Evolutionary conservation across 2,888 invertebrate genomes (phyloP).

Genomic region (Ecliptopera silaceata): DNA sequence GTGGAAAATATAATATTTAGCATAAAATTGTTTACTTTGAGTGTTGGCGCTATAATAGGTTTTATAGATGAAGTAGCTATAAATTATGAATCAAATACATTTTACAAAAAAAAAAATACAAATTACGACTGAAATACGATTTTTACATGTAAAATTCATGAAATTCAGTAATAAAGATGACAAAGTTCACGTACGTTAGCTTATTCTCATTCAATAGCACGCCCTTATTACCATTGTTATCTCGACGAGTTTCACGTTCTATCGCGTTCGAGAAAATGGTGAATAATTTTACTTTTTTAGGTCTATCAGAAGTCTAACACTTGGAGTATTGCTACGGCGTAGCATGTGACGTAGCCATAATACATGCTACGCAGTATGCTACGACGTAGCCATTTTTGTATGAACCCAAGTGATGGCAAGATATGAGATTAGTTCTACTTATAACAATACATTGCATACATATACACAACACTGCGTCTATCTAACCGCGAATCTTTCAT

Average conservation of each 20-base stretch:
- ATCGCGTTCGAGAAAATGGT: constrained; percentile 12
- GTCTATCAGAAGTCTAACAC: not conserved
- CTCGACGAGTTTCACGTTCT: constrained; percentile 3
- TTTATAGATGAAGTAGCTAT: too few relatives aligned
- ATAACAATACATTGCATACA: too few relatives aligned
- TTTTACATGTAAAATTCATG: constrained; percentile 7
- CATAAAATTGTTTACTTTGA: too few relatives aligned
- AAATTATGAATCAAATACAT: too few relatives aligned
- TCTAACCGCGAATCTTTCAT: too few relatives aligned
- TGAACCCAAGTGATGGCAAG: too few relatives aligned
- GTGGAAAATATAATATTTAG: not conserved
- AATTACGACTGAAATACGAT: constrained; percentile 1
- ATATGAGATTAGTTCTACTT: too few relatives aligned
- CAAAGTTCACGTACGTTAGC: constrained; percentile 10
- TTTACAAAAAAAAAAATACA: not conserved
- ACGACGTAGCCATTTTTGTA: too few relatives aligned
- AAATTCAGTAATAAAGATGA: constrained; percentile 15
- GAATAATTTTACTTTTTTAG: constrained; percentile 6
- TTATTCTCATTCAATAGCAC: constrained; percentile 13
- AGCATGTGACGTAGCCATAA: not conserved
- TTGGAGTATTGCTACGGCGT: not conserved
- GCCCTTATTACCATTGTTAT: constrained; percentile 23
- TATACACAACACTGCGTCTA: too few relatives aligned
- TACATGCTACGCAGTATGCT: too few relatives aligned
- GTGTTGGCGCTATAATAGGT: too few relatives aligned